Conservation (phyloP, 30 jellyfish, hydroid and myxozoan species). For the Pelagia noctiluca region DNA sequence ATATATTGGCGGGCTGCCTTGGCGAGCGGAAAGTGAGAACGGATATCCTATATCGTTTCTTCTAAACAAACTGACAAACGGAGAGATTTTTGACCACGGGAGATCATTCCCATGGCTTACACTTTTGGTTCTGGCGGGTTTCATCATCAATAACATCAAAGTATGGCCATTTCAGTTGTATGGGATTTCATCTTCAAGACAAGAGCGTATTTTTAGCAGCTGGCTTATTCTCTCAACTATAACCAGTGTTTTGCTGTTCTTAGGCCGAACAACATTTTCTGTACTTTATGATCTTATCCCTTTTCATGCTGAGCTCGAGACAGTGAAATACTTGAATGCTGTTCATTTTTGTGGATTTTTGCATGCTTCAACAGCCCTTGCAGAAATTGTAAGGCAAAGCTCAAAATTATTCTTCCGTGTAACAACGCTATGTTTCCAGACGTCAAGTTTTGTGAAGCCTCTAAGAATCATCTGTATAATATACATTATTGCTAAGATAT, state of each 20-base stretch:
- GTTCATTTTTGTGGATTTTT: constrained; percentile 90
- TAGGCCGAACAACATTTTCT: constrained; percentile 74
- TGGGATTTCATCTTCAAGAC: neutral
- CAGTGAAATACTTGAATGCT: constrained; percentile 60
- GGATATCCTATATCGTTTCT: constrained; percentile 52
- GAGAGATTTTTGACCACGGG: constrained; percentile 77
- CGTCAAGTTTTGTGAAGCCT: too few relatives aligned
- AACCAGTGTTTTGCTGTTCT: constrained; percentile 43
- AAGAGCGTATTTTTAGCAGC: constrained; percentile 18
- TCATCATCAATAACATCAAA: constrained; percentile 28
- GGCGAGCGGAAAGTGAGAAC: constrained; percentile 79
- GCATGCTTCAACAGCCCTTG: constrained; percentile 61
- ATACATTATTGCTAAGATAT: too few relatives aligned
- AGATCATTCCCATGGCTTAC: constrained; percentile 83
- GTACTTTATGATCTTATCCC: constrained; percentile 62
- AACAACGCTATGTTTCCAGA: too few relatives aligned
- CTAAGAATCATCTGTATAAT: too few relatives aligned
- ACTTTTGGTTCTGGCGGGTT: constrained; percentile 63
- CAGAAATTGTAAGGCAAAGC: neutral
- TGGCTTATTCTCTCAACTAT: constrained; percentile 57
- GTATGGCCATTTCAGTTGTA: neutral
- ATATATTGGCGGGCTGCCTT: constrained; percentile 72
- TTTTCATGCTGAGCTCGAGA: constrained; percentile 70
- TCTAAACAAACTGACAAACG: constrained; percentile 52
- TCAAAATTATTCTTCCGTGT: neutral